phyloP scores from a whole-genome alignment of 2,888 invertebrate species.

The Synanthedon tipuliformis region DNA sequence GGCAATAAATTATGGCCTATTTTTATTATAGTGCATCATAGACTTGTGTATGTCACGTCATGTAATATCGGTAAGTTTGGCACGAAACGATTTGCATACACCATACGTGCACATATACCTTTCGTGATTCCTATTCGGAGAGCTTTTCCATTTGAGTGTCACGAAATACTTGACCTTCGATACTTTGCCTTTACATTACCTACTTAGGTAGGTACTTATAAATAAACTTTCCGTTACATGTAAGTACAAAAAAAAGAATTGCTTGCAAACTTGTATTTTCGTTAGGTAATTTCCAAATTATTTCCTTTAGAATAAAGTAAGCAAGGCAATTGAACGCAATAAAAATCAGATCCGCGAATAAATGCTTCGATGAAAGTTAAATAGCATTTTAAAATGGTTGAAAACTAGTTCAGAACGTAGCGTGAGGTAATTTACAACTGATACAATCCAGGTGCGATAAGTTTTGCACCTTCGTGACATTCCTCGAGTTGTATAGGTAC shows the following conservation, averaged over 20 bases:
- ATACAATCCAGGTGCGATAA: constrained; percentile 11
- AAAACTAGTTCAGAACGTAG: constrained; percentile 29
- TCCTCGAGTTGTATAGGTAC: not conserved
- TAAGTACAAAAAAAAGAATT: too few relatives aligned
- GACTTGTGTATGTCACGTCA: constrained; percentile 1
- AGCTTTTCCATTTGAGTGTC: not conserved
- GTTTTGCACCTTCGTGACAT: constrained; percentile 16
- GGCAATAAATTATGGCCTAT: not conserved
- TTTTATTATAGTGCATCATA: not conserved
- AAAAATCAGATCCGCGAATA: not conserved
- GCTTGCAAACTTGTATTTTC: too few relatives aligned
- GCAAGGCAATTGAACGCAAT: too few relatives aligned
- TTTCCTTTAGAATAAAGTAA: too few relatives aligned
- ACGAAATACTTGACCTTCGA: not conserved
- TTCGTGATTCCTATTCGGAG: not conserved
- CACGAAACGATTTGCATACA: constrained; percentile 2
- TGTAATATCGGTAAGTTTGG: not conserved
- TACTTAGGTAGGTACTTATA: too few relatives aligned
- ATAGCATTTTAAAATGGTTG: constrained; percentile 32
- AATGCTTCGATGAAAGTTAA: constrained; percentile 34
- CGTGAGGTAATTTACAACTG: constrained; percentile 32
- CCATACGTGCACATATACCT: not conserved
- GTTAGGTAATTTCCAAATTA: too few relatives aligned
- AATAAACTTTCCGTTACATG: too few relatives aligned
- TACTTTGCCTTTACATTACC: not conserved